Evolutionary conservation across 1,140 invertebrate genomes (phyloP).

Genomic region (Belonocnema kinseyi): DNA sequence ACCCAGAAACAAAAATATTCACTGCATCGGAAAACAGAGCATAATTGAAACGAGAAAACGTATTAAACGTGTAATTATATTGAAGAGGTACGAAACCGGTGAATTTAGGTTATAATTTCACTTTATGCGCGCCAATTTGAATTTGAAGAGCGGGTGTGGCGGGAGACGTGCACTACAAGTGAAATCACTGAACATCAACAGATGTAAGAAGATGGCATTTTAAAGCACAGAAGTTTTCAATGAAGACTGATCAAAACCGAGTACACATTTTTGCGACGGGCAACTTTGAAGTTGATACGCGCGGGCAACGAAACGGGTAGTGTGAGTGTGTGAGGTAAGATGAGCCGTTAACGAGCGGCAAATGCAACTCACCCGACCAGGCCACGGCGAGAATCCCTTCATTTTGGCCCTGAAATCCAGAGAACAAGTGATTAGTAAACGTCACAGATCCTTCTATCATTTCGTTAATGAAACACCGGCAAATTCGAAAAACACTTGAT

Average conservation of each 20-base stretch:
- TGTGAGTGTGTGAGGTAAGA: slow-evolving; percentile 37
- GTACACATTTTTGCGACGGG: not conserved
- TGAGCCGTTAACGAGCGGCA: slow-evolving; percentile 67
- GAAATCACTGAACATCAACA: slow-evolving; percentile 28
- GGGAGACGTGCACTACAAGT: slow-evolving; percentile 53
- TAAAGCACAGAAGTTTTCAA: slow-evolving; percentile 56
- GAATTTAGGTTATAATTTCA: slow-evolving; percentile 66
- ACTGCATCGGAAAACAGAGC: not conserved
- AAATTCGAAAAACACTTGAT: slow-evolving; percentile 46
- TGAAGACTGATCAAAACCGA: slow-evolving; percentile 35
- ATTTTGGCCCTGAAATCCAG: slow-evolving; percentile 92
- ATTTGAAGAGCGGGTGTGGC: slow-evolving; percentile 68
- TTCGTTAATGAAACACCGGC: slow-evolving; percentile 40
- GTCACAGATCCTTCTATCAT: not conserved
- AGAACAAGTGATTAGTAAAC: slow-evolving; percentile 48
- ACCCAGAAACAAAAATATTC: too few relatives aligned
- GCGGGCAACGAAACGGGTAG: slow-evolving; percentile 43
- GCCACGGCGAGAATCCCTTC: slow-evolving; percentile 96
- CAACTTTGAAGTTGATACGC: slow-evolving; percentile 41
- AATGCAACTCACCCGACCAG: slow-evolving; percentile 87
- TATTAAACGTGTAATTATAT: not conserved
- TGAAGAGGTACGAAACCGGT: not conserved
- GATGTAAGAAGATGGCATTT: slow-evolving; percentile 21
- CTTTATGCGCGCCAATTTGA: slow-evolving; percentile 71
- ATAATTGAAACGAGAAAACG: not conserved